phyloP scores from a whole-genome alignment of 2,888 invertebrate genomes.

The Gryllus longicercus region DNA sequence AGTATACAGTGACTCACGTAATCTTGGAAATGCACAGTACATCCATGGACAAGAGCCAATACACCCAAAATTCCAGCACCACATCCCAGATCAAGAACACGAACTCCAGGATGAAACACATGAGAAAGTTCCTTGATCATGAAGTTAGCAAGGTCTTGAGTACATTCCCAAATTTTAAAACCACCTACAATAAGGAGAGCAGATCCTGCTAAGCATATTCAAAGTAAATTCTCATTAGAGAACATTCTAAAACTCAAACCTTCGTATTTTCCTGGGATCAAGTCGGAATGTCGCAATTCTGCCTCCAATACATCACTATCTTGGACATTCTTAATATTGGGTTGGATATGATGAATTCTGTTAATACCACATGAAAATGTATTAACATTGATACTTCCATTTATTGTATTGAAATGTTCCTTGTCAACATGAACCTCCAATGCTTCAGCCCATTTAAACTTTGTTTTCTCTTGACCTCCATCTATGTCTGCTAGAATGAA shows the following conservation, averaged over 20 bases:
- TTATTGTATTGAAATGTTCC: background rate
- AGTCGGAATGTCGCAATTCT: conserved; percentile 59
- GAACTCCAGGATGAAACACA: conserved; percentile 50
- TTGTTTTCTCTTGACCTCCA: background rate
- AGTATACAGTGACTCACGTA: conserved; percentile 66
- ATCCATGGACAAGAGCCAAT: conserved; percentile 63
- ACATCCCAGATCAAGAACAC: conserved; percentile 86
- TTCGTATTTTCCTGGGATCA: conserved; percentile 75
- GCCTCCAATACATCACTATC: conserved; percentile 41
- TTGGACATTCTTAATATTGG: conserved; percentile 44
- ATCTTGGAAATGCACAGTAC: conserved; percentile 83
- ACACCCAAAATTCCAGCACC: conserved; percentile 89
- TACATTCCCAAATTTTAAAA: conserved; percentile 94
- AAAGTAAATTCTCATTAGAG: background rate
- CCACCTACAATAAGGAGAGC: conserved; percentile 63
- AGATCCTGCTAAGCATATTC: background rate
- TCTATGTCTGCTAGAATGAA: background rate
- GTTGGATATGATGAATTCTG: conserved; percentile 52
- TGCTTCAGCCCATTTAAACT: conserved; percentile 21
- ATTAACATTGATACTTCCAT: conserved; percentile 24
- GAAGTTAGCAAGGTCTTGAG: conserved; percentile 72
- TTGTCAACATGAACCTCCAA: background rate
- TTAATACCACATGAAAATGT: conserved; percentile 50
- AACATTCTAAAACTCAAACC: conserved; percentile 50
- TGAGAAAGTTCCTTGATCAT: conserved; percentile 48